Conservation (phyloP, 1,140 invertebrate species). For the Aricia agestis region DNA sequence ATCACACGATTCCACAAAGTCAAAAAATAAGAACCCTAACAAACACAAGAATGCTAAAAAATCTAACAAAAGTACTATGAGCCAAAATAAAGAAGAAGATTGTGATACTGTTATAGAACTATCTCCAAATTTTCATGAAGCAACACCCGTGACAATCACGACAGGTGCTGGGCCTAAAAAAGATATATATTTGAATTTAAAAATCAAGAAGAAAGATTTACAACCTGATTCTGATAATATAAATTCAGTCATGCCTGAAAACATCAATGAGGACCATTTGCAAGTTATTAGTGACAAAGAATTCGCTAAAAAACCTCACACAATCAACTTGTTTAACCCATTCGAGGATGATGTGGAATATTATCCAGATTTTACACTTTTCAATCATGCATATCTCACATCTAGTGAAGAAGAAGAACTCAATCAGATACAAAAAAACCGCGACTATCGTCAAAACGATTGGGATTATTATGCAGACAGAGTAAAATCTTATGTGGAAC, state of each 20-base stretch:
- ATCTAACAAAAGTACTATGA: constrained; percentile 12
- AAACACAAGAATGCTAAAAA: constrained; percentile 10
- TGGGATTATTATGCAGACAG: constrained; percentile 39
- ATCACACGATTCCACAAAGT: neutral
- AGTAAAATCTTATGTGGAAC: constrained; percentile 22
- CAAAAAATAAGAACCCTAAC: constrained; percentile 12
- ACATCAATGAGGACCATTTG: constrained; percentile 21
- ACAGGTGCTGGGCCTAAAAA: neutral
- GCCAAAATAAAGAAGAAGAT: constrained; percentile 11
- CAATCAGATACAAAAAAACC: constrained; percentile 32
- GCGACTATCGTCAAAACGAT: constrained; percentile 18
- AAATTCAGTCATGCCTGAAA: neutral
- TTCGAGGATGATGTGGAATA: constrained; percentile 41
- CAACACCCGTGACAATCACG: constrained; percentile 4
- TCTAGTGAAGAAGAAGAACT: constrained; percentile 42
- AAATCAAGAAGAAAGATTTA: constrained; percentile 28
- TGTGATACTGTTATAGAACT: constrained; percentile 23
- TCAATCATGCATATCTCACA: constrained; percentile 34
- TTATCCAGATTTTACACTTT: constrained; percentile 50
- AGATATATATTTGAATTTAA: constrained; percentile 20
- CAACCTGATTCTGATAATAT: constrained; percentile 21
- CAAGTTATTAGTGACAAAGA: neutral
- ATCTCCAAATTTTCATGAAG: constrained; percentile 20
- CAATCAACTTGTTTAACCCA: neutral
- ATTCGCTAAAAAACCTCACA: neutral